Percentiles rank a stretch among this genome's conserved stretches.
Conservation (phyloP, 2,888 invertebrate species). For the Pandemis corylana region DNA sequence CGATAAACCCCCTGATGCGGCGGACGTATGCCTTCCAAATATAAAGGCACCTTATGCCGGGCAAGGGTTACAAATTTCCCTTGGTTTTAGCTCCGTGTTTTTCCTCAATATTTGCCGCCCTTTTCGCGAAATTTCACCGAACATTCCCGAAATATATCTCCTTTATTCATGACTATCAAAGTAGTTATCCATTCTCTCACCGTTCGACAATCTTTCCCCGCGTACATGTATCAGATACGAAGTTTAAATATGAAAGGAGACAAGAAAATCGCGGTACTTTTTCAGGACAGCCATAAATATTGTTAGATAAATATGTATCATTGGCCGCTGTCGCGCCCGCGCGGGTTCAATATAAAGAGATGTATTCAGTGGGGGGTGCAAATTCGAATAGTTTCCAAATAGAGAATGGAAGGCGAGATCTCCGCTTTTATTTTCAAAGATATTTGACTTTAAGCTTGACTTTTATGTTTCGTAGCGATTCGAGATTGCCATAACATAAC, state of each 20-base stretch:
- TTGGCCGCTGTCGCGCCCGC: slow-evolving; percentile 70
- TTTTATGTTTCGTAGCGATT: slow-evolving; percentile 60
- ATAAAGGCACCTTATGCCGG: slow-evolving; percentile 36
- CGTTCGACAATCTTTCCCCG: slow-evolving; percentile 59
- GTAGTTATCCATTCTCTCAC: slow-evolving; percentile 61
- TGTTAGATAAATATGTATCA: slow-evolving; percentile 82
- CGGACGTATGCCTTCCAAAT: slow-evolving; percentile 39
- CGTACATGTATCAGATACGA: slow-evolving; percentile 64
- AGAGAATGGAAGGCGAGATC: slow-evolving; percentile 53
- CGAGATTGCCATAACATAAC: slow-evolving; percentile 56
- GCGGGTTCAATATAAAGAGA: slow-evolving; percentile 60
- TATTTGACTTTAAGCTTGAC: slow-evolving; percentile 51
- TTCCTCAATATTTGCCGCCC: slow-evolving; percentile 23
- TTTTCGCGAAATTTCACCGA: slow-evolving; percentile 29
- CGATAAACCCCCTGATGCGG: slow-evolving; percentile 54
- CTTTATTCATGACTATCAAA: slow-evolving; percentile 57
- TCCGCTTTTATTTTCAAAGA: slow-evolving; percentile 52
- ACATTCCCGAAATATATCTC: slow-evolving; percentile 42
- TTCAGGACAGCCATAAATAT: slow-evolving; percentile 76
- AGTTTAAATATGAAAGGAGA: slow-evolving; percentile 79
- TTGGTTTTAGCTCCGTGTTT: slow-evolving; percentile 33
- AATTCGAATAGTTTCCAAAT: slow-evolving; percentile 71
- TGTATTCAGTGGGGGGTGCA: slow-evolving; percentile 54
- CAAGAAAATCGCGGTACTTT: slow-evolving; percentile 69
- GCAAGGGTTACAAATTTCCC: slow-evolving; percentile 42